Percentiles rank a stretch among this genome's conserved stretches.
Evolutionary conservation across 2,113 vertebrate genomes (phyloP).

Genomic region (Zosterops japonicus): DNA sequence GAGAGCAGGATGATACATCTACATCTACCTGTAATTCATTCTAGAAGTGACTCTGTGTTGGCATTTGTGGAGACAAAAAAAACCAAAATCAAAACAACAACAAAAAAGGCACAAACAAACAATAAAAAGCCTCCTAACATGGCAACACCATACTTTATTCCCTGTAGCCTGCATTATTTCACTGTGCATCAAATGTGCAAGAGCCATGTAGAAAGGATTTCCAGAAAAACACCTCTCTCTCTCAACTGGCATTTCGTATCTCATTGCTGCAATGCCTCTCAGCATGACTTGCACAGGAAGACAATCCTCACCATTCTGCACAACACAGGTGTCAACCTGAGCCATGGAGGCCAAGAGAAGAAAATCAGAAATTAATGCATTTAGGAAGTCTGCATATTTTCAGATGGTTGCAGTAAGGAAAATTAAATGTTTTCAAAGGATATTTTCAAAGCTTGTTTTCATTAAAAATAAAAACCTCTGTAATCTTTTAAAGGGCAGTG

Average conservation of each 20-base stretch:
- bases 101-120: background rate
- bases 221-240: background rate
- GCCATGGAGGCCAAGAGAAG: background rate
- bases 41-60: background rate
- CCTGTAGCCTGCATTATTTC: background rate
- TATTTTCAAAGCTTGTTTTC: constrained; percentile 22
- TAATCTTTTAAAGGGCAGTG: background rate
- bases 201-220: background rate
- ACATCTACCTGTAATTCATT: background rate
- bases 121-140: background rate
- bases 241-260: background rate
- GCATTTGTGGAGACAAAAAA: background rate
- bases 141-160: background rate
- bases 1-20: background rate
- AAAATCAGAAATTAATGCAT: background rate
- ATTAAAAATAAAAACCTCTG: constrained; percentile 9
- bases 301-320: background rate
- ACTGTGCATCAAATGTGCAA: background rate
- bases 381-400: background rate
- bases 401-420: background rate
- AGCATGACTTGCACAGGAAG: background rate
- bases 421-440: background rate
- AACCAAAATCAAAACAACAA: background rate
- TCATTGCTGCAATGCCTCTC: background rate
- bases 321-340: background rate